Evolutionary conservation across 2,888 invertebrate genomes (phyloP), one percentile per base, ranked within the genome.

Genomic region (Aquatica leii): DNA sequence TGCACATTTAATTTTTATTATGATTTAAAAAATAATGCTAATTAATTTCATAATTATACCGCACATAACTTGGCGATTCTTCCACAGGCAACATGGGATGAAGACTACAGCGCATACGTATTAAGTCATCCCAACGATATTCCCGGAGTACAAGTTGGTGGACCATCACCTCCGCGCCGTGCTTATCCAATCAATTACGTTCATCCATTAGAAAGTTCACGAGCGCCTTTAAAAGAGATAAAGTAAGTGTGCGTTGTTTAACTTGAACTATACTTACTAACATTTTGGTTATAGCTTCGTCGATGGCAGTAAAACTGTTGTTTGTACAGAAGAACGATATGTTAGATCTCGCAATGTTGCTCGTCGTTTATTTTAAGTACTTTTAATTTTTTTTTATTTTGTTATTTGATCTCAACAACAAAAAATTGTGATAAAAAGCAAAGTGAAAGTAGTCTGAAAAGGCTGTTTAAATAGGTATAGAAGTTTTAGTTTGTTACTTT

Each of bases 81-180:
- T n/a, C n/a, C n/a, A n/a, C n/a, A 41, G 41, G 12, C 12, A 6
- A 6, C 41, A 8, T 15, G 41, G 41, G 41, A 15, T 41, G 15
- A 12, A 4, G 31, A 31, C 9, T 41, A 12, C 6, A 11, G 6
- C 5, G 5, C 0, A 24, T 14, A 40, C 6, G 4, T 40, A 37
- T 11, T 20, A 18, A 1, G 37, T 5, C 18, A 12, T 9, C 11
- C 17, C 3, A n/a, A 5, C 1, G 52, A 35, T 37, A 34, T 52
- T 6, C 52, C 52, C 17, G 11, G 2, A 1, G 18, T 52, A 5
- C 52, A 52, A 9, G 12, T 40, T 12, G n/a, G 20, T 15, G 52
- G 52, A 21, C 52, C 52, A 9, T 52, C 52, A 8, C 52, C 52
- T 11, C 52, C 52, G 1, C 18, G 52, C 2, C 52, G 52, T 20